Percentiles rank a stretch among this genome's conserved stretches.
These are phyloP conservation scores for Brachymystax lenok DNA, from an alignment of 2,797 vertebrate genomes.

Conservation along the genomic window DNA sequence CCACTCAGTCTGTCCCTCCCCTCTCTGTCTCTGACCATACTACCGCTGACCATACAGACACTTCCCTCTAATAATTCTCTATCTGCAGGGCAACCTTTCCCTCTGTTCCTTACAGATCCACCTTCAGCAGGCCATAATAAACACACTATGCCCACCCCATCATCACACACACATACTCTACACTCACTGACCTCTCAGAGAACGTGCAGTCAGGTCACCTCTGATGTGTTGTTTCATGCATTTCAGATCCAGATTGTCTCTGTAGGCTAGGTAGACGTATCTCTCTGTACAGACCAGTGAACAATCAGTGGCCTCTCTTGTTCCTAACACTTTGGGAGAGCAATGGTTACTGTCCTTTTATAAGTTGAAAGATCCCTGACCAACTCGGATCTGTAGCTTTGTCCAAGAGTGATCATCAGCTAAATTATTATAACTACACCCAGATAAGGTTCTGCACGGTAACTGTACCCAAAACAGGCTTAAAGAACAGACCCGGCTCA, in stretches of 20 bases:
- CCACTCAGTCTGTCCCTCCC: constrained; percentile 8
- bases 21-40: not conserved
- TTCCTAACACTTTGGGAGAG: not conserved
- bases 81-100: constrained; percentile 57
- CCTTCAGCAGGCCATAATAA: constrained; percentile 21
- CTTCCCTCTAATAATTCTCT: constrained; percentile 43
- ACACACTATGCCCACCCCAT: constrained; percentile 1
- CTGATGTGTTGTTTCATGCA: too few species aligned
- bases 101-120: constrained; percentile 54
- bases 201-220: too few species aligned
- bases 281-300: not conserved
- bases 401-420: not conserved
- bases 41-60: constrained; percentile 42
- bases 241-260: too few species aligned
- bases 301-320: not conserved
- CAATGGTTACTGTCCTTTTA: not conserved
- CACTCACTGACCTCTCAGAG: not conserved
- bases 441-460: not conserved
- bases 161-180: constrained; percentile 14
- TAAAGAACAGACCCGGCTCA: not conserved
- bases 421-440: not conserved
- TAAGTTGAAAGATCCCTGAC: not conserved
- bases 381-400: not conserved
- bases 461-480: not conserved
- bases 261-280: not conserved